A percentile compares a stretch with the other conserved stretches of the same genome.
Conservation (phyloP, 1,140 invertebrate species). For the Scylla paramamosain region DNA sequence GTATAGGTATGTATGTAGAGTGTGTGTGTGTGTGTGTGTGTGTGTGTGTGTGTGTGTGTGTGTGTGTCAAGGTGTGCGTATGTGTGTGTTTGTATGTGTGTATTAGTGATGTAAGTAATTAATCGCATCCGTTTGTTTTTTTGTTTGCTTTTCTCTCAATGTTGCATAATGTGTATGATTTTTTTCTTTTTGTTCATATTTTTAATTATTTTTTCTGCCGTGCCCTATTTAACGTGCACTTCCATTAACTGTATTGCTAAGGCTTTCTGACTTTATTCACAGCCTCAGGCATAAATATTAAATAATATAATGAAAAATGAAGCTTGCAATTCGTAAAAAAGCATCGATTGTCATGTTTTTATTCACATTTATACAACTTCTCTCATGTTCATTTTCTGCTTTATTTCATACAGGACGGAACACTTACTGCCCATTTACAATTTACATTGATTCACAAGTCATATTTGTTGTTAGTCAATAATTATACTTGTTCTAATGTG, state of each 20-base stretch:
- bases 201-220: neutral
- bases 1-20: neutral
- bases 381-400: no score
- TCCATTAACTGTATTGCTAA: neutral
- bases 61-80: neutral
- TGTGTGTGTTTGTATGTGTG: neutral
- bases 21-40: neutral
- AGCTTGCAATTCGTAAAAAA: no score
- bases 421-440: no score
- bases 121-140: neutral
- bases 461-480: no score
- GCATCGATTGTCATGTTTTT: no score
- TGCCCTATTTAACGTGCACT: neutral
- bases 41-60: neutral
- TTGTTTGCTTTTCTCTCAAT: neutral
- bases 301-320: no score
- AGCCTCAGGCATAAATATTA: neutral
- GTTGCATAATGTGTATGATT: no score
- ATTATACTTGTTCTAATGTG: neutral
- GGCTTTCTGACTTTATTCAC: neutral
- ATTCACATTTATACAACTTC: no score
- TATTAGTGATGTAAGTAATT: neutral
- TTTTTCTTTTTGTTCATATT: no score
- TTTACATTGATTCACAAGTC: no score
- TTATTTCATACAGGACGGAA: no score